A percentile compares a stretch with the other conserved stretches of the same genome.
Conservation (phyloP, 2,797 vertebrate species). For the Cetoscarus ocellatus region DNA sequence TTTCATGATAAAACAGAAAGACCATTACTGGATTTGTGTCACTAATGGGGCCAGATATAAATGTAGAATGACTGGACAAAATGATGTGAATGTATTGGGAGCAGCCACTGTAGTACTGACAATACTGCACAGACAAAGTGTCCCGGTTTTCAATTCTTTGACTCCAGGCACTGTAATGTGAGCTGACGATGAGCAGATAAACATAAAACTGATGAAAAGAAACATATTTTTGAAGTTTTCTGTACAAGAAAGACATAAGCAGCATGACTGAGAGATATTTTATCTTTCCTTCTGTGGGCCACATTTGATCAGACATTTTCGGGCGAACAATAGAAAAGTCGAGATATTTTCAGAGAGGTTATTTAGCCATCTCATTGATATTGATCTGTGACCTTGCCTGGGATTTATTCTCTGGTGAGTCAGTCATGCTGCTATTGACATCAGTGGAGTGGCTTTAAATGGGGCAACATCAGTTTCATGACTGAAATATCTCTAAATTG, state of each 20-base stretch:
- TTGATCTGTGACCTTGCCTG: slow-evolving; percentile 1
- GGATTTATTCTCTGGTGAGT: neutral
- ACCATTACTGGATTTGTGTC: slow-evolving; percentile 58
- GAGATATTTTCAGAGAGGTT: neutral
- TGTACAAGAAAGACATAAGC: too few relatives aligned
- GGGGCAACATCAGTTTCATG: neutral
- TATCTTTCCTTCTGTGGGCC: too few relatives aligned
- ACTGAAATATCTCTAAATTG: neutral
- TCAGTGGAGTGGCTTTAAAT: neutral
- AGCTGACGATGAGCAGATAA: neutral
- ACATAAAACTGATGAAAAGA: neutral
- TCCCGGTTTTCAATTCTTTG: slow-evolving; percentile 43
- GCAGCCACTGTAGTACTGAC: slow-evolving; percentile 21
- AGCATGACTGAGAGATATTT: too few relatives aligned
- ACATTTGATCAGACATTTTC: neutral
- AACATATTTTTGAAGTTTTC: neutral
- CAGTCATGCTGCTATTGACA: neutral
- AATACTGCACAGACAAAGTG: slow-evolving; percentile 19
- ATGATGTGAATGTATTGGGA: slow-evolving; percentile 57
- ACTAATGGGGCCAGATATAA: slow-evolving; percentile 75
- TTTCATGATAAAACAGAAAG: slow-evolving; percentile 12
- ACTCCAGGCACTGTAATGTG: neutral
- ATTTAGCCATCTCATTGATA: neutral
- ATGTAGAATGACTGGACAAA: slow-evolving; percentile 57
- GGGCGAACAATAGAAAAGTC: neutral